Base-by-base conservation (phyloP, 2,888 invertebrate genomes). In the Ephialtes manifestator region DNA sequence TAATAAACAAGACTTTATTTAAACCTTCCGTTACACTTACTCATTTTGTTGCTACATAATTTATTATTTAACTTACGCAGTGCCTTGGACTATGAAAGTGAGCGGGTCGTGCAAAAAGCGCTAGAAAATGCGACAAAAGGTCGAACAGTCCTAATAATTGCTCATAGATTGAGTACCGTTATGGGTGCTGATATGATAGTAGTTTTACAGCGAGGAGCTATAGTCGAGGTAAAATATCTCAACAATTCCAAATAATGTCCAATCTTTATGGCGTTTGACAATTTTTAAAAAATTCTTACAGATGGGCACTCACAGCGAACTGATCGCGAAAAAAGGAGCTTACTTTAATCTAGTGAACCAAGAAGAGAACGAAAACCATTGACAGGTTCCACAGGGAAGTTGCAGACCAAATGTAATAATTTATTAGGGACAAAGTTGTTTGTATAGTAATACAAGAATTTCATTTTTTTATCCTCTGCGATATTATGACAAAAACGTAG, bases 81-180 rank as follows among this genome's bases (percentile, higher is more conserved):
- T 95, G 99, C 99, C 0, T 94, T 99, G 87, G 99, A 99, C 95
- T 96, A 98, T 0, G 97, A 98, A 88, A 98, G 98, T 72, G 99
- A 99, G 94, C 96, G 97, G 90, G 95, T 97, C 39, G 99, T 99
- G 0, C 98, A 99, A 92, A 96, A 96, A 58, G 98, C 99, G 0
- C 93, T 99, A 68, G 99, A 99, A 91, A 96, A 95, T 11, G 98
- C 97, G 0, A 96, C 97, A 7, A 95, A 96, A 90, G 98, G 98
- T 1, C 95, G 98, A 81, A 99, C 99, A 0, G 98, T 98, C 0
- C 94, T 99, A n/a, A 97, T 99, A 0, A 99, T 99, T 88, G 99
- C 99, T 3, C 99, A 99, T 94, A 95, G 99, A 35, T 95, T 99
- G 79, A 98, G 98, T 48, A 99, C 99, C 0, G 96, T 99, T 81